Conservation (phyloP, 2,797 vertebrate species). For the Halcyon badia region DNA sequence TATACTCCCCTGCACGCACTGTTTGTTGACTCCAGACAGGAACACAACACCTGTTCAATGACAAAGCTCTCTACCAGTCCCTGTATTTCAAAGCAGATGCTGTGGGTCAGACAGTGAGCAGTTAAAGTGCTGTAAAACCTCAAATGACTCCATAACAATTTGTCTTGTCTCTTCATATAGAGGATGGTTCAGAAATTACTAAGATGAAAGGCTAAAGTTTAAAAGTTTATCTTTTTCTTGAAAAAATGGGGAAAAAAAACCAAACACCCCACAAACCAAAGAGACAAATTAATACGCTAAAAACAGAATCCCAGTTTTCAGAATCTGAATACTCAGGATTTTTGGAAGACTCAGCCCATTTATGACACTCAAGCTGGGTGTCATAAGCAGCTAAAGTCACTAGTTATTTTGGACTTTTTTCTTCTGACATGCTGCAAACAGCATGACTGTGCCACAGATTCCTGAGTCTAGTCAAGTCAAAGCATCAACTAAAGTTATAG, state of each 20-base stretch:
- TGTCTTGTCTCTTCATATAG: not conserved
- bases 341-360: not conserved
- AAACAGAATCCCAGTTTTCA: not conserved
- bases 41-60: not conserved
- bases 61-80: not conserved
- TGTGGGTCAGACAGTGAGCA: not conserved
- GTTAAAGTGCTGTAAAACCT: not conserved
- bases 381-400: not conserved
- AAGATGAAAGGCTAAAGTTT: not conserved
- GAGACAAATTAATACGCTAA: not conserved
- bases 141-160: not conserved
- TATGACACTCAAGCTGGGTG: fast-evolving
- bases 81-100: not conserved
- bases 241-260: not conserved
- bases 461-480: not conserved
- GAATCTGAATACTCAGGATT: not conserved
- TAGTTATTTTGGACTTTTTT: not conserved
- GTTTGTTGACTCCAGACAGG: not conserved
- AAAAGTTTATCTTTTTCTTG: not conserved
- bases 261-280: not conserved
- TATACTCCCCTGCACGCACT: not conserved
- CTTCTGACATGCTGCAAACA: not conserved
- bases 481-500: not conserved
- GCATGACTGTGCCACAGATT: not conserved
- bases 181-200: not conserved